Conservation (phyloP, 2,797 vertebrate genomes). For the Schizopygopsis malacanthus region DNA sequence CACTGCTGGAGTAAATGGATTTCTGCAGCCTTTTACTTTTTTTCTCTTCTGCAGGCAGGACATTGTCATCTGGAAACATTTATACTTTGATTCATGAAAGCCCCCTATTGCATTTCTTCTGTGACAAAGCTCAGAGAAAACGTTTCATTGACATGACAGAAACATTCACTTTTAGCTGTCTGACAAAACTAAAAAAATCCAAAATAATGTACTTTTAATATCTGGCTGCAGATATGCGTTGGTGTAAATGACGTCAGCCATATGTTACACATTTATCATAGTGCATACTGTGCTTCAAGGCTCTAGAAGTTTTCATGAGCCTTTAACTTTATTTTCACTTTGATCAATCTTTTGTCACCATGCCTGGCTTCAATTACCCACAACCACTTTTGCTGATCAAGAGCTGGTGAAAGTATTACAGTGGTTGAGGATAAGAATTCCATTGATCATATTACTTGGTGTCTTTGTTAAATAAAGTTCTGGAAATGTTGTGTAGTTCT, state of each 20-base stretch:
- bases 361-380: constrained; percentile 79
- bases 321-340: constrained; percentile 33
- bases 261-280: not conserved
- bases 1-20: constrained; percentile 68
- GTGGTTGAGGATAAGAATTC: constrained; percentile 70
- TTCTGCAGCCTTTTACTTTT: constrained; percentile 60
- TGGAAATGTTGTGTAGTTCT: not conserved
- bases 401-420: constrained; percentile 74
- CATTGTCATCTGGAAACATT: constrained; percentile 84
- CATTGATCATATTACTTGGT: constrained; percentile 68
- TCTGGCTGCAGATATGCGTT: not conserved
- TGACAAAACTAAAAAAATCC: constrained; percentile 17
- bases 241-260: not conserved
- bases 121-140: constrained; percentile 72
- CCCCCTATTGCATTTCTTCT: constrained; percentile 78
- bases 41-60: constrained; percentile 61
- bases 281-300: not conserved
- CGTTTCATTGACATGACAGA: constrained; percentile 69
- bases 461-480: constrained; percentile 53
- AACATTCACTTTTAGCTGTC: constrained; percentile 44
- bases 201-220: constrained; percentile 16
- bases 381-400: constrained; percentile 69
- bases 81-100: constrained; percentile 78
- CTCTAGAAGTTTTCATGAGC: constrained; percentile 26
- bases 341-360: constrained; percentile 57